Percentiles rank a stretch among this genome's conserved stretches.
Evolutionary conservation across 1,140 invertebrate genomes (phyloP).

Genomic region (Anastrepha obliqua): DNA sequence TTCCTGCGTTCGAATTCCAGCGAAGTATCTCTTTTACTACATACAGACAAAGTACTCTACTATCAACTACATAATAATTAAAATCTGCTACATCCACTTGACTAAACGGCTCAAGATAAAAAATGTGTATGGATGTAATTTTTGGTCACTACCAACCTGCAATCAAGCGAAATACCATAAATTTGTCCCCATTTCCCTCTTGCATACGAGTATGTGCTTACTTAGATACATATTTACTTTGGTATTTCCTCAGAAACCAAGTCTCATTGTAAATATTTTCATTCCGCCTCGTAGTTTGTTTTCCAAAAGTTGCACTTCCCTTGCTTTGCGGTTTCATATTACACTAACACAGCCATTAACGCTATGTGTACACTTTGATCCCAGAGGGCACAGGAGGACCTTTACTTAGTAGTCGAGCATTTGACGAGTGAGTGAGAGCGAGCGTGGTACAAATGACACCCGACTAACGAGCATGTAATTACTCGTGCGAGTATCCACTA

Average conservation of each 20-base stretch:
- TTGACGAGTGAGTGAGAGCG: background rate
- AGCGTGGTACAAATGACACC: slow-evolving; percentile 16
- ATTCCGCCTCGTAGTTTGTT: background rate
- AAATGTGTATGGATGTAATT: background rate
- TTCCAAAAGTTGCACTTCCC: background rate
- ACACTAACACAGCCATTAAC: slow-evolving; percentile 20
- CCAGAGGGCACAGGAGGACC: background rate
- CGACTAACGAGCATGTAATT: slow-evolving; percentile 32
- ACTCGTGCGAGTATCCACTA: background rate
- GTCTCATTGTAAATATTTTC: background rate
- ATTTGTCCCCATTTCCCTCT: background rate
- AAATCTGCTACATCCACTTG: background rate
- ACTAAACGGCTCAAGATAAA: background rate
- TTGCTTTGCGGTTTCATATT: slow-evolving; percentile 43
- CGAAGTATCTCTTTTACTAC: background rate
- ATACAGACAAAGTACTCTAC: background rate
- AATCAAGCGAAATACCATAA: background rate
- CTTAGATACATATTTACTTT: background rate
- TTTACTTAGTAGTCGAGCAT: background rate
- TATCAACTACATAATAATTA: background rate
- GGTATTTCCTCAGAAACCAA: slow-evolving; percentile 22
- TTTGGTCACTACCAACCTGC: background rate
- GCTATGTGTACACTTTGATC: background rate
- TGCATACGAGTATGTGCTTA: background rate
- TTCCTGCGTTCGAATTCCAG: no score